Evolutionary conservation across 2,113 vertebrate genomes (phyloP), one percentile per base, ranked within the genome.

Genomic region (Leptobrachium leishanense): DNA sequence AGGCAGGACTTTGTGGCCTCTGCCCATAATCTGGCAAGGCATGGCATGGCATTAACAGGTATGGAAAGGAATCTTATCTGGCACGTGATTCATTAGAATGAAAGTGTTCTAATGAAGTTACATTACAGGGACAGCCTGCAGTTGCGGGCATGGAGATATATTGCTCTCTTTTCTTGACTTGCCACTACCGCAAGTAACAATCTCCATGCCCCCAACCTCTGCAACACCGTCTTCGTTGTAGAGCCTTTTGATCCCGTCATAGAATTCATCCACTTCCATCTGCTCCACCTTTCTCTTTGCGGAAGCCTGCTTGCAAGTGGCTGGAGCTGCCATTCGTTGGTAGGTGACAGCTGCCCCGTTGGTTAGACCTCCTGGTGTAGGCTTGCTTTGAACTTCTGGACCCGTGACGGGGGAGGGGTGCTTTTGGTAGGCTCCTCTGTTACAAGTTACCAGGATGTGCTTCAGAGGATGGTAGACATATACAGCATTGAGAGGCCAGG

Each of bases 251-350:
- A 99, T 98, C 12, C 94, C 95, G 0, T 98, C 97, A 0, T 94
- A 99, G 93, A 98, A 98, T 84, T 98, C 96, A 0, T 99, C 97
- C 85, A 98, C 95, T 86, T 98, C 96, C 96, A 98, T 98, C 90
- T 96, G 93, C 83, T 98, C 96, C 89, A 99, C 97, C 87, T 99
- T 99, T 77, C 97, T 94, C 87, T 99, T 99, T 88, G 96, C 83
- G 0, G 95, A 96, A 83, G 91, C 82, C 20, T 89, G 89, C 82
- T 97, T 98, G 90, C 88, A 91, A 72, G 89, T 86, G 66, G 87
- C 46, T 3, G 88, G 88, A 85, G 91, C 86, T 43, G 88, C 89
- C 79, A 88, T 90, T 76, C 86, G 89, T 77, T 70, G 92, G 85
- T 15, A 86, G 87, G 87, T 87, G 83, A 66, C 81, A 5, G 89